Conservation (phyloP, 2,797 vertebrate genomes). For the Dendrocincla fuliginosa region DNA sequence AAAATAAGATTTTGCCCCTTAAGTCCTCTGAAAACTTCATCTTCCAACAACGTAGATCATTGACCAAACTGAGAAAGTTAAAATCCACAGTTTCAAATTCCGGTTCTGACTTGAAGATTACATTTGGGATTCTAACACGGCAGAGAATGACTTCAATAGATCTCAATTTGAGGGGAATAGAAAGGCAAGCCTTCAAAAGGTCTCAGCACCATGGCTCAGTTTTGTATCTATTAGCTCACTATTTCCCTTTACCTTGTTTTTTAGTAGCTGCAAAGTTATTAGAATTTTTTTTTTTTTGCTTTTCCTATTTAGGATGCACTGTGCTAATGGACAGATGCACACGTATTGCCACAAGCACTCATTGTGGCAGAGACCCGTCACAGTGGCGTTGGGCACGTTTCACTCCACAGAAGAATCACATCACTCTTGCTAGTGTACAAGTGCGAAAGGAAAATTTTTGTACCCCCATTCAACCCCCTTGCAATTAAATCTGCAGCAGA, state of each 20-base stretch:
- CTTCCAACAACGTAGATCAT: not conserved
- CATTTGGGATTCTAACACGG: not conserved
- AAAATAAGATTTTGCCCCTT: not conserved
- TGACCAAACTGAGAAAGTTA: not conserved
- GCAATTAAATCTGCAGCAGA: not conserved
- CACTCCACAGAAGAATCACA: not conserved
- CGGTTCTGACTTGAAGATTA: not conserved
- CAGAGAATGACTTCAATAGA: not conserved
- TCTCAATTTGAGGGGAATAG: not conserved
- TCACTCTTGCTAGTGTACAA: not conserved
- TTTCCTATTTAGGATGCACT: not conserved
- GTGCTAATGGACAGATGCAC: not conserved
- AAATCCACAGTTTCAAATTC: not conserved
- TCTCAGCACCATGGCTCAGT: not conserved
- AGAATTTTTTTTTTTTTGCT: not conserved
- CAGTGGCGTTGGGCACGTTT: rapidly evolving
- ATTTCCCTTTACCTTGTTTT: not conserved
- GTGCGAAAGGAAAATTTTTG: not conserved
- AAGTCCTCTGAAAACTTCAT: not conserved
- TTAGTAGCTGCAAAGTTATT: not conserved
- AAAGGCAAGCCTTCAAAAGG: not conserved
- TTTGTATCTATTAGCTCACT: not conserved
- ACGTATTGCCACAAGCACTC: not conserved
- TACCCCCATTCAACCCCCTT: not conserved
- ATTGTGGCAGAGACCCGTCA: not conserved